phyloP scores from a whole-genome alignment of 2,113 vertebrate species.

The Chlorodrepanis virens region DNA sequence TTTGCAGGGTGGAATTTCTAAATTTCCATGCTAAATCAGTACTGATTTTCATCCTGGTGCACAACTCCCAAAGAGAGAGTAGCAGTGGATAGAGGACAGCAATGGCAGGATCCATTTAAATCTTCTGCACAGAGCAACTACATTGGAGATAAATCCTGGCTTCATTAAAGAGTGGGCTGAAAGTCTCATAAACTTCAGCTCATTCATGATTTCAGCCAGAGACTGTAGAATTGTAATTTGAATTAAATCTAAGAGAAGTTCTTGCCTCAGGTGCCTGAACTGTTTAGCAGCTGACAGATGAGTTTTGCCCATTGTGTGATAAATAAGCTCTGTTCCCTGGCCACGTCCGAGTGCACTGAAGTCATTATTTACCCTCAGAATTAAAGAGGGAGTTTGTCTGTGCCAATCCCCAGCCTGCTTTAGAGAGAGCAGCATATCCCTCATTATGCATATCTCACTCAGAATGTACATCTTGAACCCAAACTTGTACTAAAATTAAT shows the following conservation, averaged over 20 bases:
- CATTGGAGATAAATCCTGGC: not conserved
- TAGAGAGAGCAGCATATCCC: not conserved
- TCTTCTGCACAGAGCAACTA: not conserved
- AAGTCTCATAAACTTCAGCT: not conserved
- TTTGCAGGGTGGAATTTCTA: not conserved
- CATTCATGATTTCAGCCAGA: not conserved
- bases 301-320: not conserved
- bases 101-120: not conserved
- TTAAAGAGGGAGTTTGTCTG: not conserved
- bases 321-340: slow-evolving; percentile 9
- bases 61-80: not conserved
- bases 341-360: not conserved
- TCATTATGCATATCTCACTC: not conserved
- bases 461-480: not conserved
- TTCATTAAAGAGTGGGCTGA: not conserved
- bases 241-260: not conserved
- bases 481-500: not conserved
- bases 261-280: not conserved
- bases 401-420: not conserved
- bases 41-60: not conserved
- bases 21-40: not conserved
- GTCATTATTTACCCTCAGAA: not conserved
- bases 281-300: not conserved
- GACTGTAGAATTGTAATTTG: not conserved
- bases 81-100: not conserved